A percentile compares a stretch with the other conserved stretches of the same genome.
These are phyloP conservation scores for Lampris megalopsis DNA, from an alignment of 2,113 vertebrate genomes.

Conservation along the genomic window DNA sequence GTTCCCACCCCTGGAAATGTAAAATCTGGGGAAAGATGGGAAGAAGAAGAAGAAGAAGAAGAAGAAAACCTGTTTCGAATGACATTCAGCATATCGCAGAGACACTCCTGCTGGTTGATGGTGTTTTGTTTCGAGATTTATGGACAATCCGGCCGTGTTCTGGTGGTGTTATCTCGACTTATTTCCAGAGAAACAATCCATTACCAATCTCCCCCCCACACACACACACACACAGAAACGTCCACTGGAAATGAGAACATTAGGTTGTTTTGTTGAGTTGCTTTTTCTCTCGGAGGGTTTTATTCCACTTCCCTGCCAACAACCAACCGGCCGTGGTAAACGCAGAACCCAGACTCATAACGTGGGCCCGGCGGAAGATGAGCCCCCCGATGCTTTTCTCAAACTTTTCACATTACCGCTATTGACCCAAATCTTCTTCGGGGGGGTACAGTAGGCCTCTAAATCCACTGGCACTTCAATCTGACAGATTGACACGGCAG, in stretches of 20 bases:
- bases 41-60: too few relatives aligned
- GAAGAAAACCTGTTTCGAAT: too few relatives aligned
- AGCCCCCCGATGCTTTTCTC: conserved; percentile 28
- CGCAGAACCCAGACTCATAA: conserved; percentile 13
- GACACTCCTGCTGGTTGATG: neutral
- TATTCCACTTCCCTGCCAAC: neutral
- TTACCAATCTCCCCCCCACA: neutral
- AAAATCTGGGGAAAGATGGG: too few relatives aligned
- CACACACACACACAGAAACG: too few relatives aligned
- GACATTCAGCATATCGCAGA: neutral
- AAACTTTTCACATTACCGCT: conserved; percentile 64
- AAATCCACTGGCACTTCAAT: conserved; percentile 61
- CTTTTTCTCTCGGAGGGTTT: neutral
- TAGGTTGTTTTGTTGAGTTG: neutral
- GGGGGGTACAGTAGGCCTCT: conserved; percentile 44
- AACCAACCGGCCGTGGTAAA: neutral
- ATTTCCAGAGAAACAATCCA: neutral
- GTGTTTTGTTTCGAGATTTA: too few relatives aligned
- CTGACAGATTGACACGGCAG: conserved; percentile 68
- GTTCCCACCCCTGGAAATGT: too few relatives aligned
- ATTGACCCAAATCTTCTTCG: conserved; percentile 57
- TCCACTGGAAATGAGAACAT: neutral
- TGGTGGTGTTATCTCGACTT: neutral
- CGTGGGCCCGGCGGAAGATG: neutral
- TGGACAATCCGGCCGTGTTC: neutral